A percentile compares a stretch with the other conserved stretches of the same genome.
phyloP scores from a whole-genome alignment of 2,888 invertebrate genomes.

The Agrochola lota region DNA sequence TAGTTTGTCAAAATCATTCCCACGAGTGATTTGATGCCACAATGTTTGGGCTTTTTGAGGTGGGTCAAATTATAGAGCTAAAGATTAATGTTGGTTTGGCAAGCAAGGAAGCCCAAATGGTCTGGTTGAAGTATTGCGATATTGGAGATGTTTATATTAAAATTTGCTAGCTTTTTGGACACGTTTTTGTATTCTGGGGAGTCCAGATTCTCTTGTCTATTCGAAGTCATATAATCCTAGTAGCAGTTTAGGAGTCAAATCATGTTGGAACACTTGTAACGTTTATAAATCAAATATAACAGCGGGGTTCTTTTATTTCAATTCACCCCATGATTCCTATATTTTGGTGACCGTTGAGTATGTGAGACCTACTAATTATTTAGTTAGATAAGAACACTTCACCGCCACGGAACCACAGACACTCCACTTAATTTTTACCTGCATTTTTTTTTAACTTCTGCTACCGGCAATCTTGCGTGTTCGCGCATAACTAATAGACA shows the following conservation, averaged over 20 bases:
- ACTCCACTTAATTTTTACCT: slow-evolving; percentile 48
- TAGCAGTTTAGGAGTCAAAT: not conserved
- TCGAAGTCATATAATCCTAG: not conserved
- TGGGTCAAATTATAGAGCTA: slow-evolving; percentile 57
- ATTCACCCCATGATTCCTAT: not conserved
- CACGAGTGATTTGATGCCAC: slow-evolving; percentile 72
- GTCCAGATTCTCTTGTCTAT: not conserved
- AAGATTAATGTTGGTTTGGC: slow-evolving; percentile 56
- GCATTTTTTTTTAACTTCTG: slow-evolving; percentile 68
- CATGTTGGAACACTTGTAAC: not conserved
- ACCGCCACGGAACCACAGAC: slow-evolving; percentile 54
- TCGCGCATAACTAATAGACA: slow-evolving; percentile 85
- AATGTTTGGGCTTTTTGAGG: slow-evolving; percentile 71
- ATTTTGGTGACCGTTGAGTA: not conserved
- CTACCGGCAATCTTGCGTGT: slow-evolving; percentile 80
- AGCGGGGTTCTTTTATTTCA: not conserved
- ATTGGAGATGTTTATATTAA: not conserved
- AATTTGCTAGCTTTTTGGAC: not conserved
- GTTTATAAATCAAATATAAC: not conserved
- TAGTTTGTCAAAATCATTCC: slow-evolving; percentile 84
- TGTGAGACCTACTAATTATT: not conserved
- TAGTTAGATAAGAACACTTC: not conserved
- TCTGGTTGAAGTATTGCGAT: not conserved
- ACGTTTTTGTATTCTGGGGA: not conserved
- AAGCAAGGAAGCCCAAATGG: slow-evolving; percentile 15